Conservation (phyloP, 2,113 vertebrate species). For the Anarrhichthys ocellatus region DNA sequence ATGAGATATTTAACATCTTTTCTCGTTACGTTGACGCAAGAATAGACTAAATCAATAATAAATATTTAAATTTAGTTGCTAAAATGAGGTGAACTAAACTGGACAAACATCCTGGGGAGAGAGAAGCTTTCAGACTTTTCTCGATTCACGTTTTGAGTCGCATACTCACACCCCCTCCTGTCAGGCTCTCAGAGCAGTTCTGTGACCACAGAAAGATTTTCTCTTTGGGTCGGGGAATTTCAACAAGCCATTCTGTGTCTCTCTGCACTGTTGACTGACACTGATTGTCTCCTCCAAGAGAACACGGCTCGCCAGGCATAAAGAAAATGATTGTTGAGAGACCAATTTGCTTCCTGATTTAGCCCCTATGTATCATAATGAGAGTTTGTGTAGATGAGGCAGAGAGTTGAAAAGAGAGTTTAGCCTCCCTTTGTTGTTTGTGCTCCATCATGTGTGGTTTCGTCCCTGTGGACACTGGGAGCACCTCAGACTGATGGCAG, state of each 20-base stretch:
- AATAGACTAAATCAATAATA: neutral
- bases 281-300: slow-evolving; percentile 39
- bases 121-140: neutral
- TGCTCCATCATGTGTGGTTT: neutral
- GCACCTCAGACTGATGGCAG: neutral
- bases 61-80: neutral
- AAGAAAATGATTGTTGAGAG: slow-evolving; percentile 55
- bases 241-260: neutral
- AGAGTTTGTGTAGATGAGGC: slow-evolving; percentile 14
- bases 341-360: slow-evolving; percentile 49
- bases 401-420: neutral
- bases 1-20: neutral
- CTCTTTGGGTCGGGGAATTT: neutral
- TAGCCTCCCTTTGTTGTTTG: slow-evolving; percentile 24
- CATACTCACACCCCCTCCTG: neutral
- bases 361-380: slow-evolving; percentile 33
- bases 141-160: slow-evolving; percentile 11
- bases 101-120: neutral
- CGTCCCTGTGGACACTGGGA: neutral
- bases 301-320: slow-evolving; percentile 17
- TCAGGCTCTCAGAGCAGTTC: neutral
- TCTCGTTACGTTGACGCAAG: neutral
- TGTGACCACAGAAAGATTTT: neutral
- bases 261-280: slow-evolving; percentile 29
- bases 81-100: neutral